These are phyloP conservation scores for Montipora efflorescens DNA, from an alignment of 64 coral and sea anemone genomes.

Conservation along the genomic window DNA sequence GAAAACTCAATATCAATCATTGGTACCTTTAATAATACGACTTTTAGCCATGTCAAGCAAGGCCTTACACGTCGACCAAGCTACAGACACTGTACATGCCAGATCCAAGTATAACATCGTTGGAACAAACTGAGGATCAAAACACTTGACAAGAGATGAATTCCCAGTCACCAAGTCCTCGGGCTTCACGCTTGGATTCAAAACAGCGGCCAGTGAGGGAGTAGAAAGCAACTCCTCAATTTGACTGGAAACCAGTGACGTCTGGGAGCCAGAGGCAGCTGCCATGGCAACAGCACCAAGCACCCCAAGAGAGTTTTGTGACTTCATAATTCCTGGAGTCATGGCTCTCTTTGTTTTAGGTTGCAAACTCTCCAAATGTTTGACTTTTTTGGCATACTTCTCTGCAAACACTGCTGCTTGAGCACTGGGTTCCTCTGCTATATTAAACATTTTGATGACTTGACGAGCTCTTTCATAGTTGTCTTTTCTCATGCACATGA, in stretches of 20 bases:
- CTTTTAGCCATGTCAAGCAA: conserved; percentile 76
- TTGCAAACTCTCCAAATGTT: conserved; percentile 76
- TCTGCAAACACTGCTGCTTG: conserved; percentile 84
- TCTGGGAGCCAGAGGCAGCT: conserved; percentile 86
- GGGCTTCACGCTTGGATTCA: conserved; percentile 38
- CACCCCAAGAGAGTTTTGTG: conserved; percentile 17
- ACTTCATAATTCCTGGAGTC: conserved; percentile 19
- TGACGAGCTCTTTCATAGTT: conserved; percentile 91
- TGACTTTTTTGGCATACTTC: conserved; percentile 73
- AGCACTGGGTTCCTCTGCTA: conserved; percentile 78
- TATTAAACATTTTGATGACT: conserved; percentile 94
- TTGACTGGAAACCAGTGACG: conserved; percentile 44
- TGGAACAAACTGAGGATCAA: conserved; percentile 73
- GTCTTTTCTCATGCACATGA: conserved; percentile 97
- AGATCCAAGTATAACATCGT: conserved; percentile 87
- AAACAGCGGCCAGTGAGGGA: conserved; percentile 47
- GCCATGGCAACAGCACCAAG: conserved; percentile 97
- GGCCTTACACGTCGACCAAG: conserved; percentile 67
- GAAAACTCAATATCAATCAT: no score
- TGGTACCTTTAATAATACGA: conserved; percentile 71
- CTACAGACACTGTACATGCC: conserved; percentile 68
- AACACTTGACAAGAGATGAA: conserved; percentile 49
- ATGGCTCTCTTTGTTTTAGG: conserved; percentile 57
- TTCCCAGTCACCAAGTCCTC: conserved; percentile 65
- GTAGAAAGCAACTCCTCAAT: conserved; percentile 83